These are phyloP conservation scores for Pyrrhia umbra DNA, from an alignment of 2,888 invertebrate genomes.

Conservation along the genomic window DNA sequence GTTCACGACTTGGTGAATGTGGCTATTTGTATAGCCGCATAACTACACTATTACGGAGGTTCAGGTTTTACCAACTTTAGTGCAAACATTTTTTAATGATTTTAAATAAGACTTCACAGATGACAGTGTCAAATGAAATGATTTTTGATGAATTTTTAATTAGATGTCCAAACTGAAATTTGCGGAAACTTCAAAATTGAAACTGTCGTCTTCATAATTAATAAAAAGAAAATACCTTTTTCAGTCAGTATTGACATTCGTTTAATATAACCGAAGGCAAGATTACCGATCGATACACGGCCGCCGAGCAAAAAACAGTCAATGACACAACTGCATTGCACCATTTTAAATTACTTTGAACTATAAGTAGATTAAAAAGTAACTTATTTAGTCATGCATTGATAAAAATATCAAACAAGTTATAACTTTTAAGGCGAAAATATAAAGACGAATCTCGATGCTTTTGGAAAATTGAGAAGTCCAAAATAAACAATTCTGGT, in stretches of 20 bases:
- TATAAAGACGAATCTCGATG: neutral
- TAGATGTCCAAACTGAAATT: neutral
- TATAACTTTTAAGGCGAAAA: neutral
- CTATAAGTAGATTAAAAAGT: slow-evolving; percentile 13
- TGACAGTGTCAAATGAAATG: neutral
- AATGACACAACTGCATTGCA: slow-evolving; percentile 60
- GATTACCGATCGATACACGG: slow-evolving; percentile 45
- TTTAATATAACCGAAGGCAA: slow-evolving; percentile 40
- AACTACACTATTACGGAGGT: neutral
- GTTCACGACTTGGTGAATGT: slow-evolving; percentile 17
- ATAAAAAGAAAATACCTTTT: neutral
- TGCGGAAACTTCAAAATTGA: no score
- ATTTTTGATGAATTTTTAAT: neutral
- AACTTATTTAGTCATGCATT: slow-evolving; percentile 7
- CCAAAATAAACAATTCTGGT: neutral
- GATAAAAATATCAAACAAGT: neutral
- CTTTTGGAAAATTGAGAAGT: neutral
- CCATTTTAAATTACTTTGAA: slow-evolving; percentile 43
- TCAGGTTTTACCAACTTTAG: neutral
- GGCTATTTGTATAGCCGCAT: slow-evolving; percentile 15
- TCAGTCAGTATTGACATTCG: neutral
- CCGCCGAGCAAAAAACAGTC: slow-evolving; percentile 45
- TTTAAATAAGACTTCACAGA: no score
- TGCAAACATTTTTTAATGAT: neutral
- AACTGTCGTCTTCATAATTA: neutral